These are phyloP conservation scores for Scortum barcoo DNA, from an alignment of 2,113 vertebrate genomes.

Conservation along the genomic window DNA sequence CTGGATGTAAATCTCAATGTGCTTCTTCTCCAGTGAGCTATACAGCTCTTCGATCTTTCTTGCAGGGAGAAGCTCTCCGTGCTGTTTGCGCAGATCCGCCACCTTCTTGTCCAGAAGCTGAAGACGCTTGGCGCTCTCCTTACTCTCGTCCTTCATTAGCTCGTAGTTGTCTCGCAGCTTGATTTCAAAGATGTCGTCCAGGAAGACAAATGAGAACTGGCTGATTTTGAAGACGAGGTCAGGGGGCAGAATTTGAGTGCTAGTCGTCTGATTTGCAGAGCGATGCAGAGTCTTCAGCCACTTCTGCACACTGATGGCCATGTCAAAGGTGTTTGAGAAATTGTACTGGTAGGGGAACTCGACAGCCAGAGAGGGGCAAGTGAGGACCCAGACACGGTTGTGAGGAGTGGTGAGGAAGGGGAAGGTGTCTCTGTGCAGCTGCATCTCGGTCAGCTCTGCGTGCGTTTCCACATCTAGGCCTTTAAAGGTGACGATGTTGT, in stretches of 20 bases:
- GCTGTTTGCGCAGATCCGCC: slow-evolving; percentile 94
- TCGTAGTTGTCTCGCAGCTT: slow-evolving; percentile 98
- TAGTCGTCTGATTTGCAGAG: not conserved
- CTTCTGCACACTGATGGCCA: slow-evolving; percentile 92
- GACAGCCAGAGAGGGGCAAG: slow-evolving; percentile 86
- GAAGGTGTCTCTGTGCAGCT: slow-evolving; percentile 88
- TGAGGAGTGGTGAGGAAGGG: slow-evolving; percentile 86
- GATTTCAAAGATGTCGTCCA: slow-evolving; percentile 96
- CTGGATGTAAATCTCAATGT: slow-evolving; percentile 99
- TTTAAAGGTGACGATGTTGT: slow-evolving; percentile 92
- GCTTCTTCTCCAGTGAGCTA: slow-evolving; percentile 95
- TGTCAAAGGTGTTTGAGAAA: slow-evolving; percentile 93
- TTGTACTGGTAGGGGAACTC: slow-evolving; percentile 98
- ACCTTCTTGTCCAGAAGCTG: slow-evolving; percentile 95
- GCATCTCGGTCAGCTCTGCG: slow-evolving; percentile 88
- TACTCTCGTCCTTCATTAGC: slow-evolving; percentile 98
- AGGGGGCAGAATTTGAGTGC: slow-evolving; percentile 82
- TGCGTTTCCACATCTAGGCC: slow-evolving; percentile 87
- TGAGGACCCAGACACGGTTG: slow-evolving; percentile 91
- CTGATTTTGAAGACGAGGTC: slow-evolving; percentile 91
- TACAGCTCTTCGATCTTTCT: slow-evolving; percentile 99
- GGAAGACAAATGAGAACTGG: slow-evolving; percentile 95
- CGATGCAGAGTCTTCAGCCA: slow-evolving; percentile 94
- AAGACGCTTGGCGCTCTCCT: slow-evolving; percentile 95
- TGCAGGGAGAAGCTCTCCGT: slow-evolving; percentile 95